phyloP scores from a whole-genome alignment of 1,140 invertebrate species.

The Octopus bimaculoides region DNA sequence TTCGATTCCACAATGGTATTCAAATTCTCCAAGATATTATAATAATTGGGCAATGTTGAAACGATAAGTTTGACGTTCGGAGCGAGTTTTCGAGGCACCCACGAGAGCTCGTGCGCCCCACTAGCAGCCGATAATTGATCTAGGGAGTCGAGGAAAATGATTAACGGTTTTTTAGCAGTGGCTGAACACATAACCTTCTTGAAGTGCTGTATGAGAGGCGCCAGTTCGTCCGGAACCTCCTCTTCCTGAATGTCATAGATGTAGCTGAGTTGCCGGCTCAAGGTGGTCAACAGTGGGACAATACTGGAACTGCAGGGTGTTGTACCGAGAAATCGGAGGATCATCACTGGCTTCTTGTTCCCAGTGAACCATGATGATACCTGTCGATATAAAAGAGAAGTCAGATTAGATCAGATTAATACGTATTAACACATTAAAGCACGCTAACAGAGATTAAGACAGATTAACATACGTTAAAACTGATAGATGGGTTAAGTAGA shows the following conservation, averaged over 20 bases:
- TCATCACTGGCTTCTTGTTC: conserved; percentile 75
- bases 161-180: conserved; percentile 56
- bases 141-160: conserved; percentile 55
- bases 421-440: no score
- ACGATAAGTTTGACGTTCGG: conserved; percentile 89
- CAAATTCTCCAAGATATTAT: conserved; percentile 59
- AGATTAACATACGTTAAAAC: no score
- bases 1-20: conserved; percentile 85
- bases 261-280: conserved; percentile 93
- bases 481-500: no score
- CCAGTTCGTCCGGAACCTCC: conserved; percentile 91
- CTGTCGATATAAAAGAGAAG: not conserved
- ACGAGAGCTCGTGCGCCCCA: conserved; percentile 92
- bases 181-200: conserved; percentile 74
- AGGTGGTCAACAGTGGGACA: conserved; percentile 89
- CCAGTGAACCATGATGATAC: conserved; percentile 38
- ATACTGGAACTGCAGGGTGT: conserved; percentile 94
- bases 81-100: conserved; percentile 89
- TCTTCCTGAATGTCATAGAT: conserved; percentile 91
- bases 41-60: conserved; percentile 54
- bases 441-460: no score
- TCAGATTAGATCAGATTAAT: no score
- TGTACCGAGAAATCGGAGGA: conserved; percentile 92
- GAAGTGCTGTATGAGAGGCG: conserved; percentile 92
- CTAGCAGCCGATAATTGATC: conserved; percentile 81